Base-by-base conservation (phyloP, 2,113 vertebrate genomes). In the Cottus gobio region DNA sequence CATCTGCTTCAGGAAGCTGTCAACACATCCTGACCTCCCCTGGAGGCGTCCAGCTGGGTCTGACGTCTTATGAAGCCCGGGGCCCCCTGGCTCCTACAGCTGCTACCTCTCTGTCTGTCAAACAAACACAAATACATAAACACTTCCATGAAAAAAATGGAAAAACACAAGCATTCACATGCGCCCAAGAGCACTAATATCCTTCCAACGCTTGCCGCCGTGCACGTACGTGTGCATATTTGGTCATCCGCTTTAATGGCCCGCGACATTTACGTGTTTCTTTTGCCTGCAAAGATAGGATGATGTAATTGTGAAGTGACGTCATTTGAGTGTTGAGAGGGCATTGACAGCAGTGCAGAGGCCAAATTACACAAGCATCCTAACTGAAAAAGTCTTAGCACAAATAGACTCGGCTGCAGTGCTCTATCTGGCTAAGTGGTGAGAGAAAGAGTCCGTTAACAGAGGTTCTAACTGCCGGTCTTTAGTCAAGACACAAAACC, bases 41-140 rank as follows among this genome's bases (percentile, higher is more conserved):
- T 56, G 69, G 83, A 89, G 90, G 79, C 42, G 46, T 85, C 85
- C 92, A 92, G 92, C 91, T 93, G 91, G 84, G 86, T 22, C 80
- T 86, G 90, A 89, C 68, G 77, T 90, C 86, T 89, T 75, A 57
- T 37, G 30, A 36, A 87, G 89, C 85, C 80, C 31, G 0, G 39
- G 77, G 82, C 70, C 72, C 75, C 37, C 48, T 3, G 54, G 69
- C 77, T 85, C 75, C 79, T 75, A 58, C 91, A 90, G 91, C 87
- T 90, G 91, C 78, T 87, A 44, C 75, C 77, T 16, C 70, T 7
- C 67, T 72, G 44, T 68, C 20, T 65, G 64, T 66, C 71, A 74
- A 64, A 80, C 77, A 68, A 78, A 75, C 64, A 71, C 60, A 82
- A 64, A 79, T 70, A 58, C 75, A 81, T 39, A 66, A 76, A 77